Evolutionary conservation across 2,113 vertebrate species (phyloP).

Genomic region (Isurus oxyrinchus): DNA sequence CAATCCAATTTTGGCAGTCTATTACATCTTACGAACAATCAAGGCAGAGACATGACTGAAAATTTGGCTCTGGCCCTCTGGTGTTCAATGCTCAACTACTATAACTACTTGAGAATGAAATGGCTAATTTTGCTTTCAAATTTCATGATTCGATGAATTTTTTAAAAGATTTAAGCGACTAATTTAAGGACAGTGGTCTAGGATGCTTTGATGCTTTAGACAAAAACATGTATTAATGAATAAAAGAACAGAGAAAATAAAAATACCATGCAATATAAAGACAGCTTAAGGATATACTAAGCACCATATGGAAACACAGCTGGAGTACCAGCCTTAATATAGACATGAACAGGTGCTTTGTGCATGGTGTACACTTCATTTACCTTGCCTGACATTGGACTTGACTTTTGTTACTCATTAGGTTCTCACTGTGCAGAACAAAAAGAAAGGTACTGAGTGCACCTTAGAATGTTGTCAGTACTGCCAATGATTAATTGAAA

Average conservation of each 20-base stretch:
- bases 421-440: neutral
- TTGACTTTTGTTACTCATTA: constrained; percentile 36
- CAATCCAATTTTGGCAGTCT: neutral
- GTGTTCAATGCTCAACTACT: neutral
- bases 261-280: constrained; percentile 1
- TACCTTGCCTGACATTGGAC: constrained; percentile 25
- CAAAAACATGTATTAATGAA: neutral
- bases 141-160: neutral
- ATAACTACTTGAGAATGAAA: neutral
- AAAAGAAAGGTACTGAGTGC: neutral
- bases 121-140: constrained; percentile 11
- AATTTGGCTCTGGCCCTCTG: neutral
- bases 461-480: neutral
- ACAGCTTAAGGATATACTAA: constrained; percentile 21
- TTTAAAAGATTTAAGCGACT: neutral
- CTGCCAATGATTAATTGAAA: constrained; percentile 14
- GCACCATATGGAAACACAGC: constrained; percentile 36
- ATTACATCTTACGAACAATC: neutral
- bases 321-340: constrained; percentile 31
- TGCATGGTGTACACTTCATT: constrained; percentile 22
- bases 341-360: constrained; percentile 32
- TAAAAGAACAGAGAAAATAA: constrained; percentile 7
- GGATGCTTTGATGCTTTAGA: neutral
- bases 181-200: neutral
- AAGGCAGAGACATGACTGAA: neutral